These are phyloP conservation scores for Eupithecia pulchellata DNA, from an alignment of 2,888 invertebrate species.

Conservation along the genomic window DNA sequence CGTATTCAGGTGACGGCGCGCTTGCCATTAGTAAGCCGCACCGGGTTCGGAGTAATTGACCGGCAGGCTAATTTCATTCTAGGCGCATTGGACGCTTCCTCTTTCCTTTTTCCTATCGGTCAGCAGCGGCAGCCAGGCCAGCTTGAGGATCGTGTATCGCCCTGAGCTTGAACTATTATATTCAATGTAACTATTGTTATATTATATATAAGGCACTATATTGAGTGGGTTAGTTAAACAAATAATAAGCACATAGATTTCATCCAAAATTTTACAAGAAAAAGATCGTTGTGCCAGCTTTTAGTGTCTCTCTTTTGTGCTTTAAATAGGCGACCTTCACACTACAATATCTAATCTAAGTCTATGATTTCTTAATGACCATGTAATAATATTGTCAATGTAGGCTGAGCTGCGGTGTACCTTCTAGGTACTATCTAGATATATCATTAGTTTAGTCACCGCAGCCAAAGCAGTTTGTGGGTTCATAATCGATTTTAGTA, in stretches of 20 bases:
- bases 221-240: conserved; percentile 7
- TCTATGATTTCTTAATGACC: neutral
- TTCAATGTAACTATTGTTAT: conserved; percentile 23
- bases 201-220: conserved; percentile 19
- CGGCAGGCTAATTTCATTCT: conserved; percentile 83
- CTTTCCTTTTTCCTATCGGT: conserved; percentile 86
- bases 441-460: conserved; percentile 28
- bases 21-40: conserved; percentile 79
- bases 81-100: conserved; percentile 82
- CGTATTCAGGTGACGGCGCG: conserved; percentile 77
- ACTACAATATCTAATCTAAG: neutral
- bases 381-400: neutral
- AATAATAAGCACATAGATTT: neutral
- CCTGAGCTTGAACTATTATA: conserved; percentile 17
- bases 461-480: conserved; percentile 38
- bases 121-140: conserved; percentile 72
- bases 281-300: neutral
- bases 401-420: neutral
- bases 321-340: neutral
- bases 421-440: too few species aligned
- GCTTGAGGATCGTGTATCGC: conserved; percentile 53
- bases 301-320: neutral
- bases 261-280: neutral
- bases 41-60: conserved; percentile 82
- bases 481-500: conserved; percentile 36